Evolutionary conservation across 2,113 vertebrate species (phyloP), one percentile per base, ranked within the genome.

Genomic region (Taurulus bubalis): DNA sequence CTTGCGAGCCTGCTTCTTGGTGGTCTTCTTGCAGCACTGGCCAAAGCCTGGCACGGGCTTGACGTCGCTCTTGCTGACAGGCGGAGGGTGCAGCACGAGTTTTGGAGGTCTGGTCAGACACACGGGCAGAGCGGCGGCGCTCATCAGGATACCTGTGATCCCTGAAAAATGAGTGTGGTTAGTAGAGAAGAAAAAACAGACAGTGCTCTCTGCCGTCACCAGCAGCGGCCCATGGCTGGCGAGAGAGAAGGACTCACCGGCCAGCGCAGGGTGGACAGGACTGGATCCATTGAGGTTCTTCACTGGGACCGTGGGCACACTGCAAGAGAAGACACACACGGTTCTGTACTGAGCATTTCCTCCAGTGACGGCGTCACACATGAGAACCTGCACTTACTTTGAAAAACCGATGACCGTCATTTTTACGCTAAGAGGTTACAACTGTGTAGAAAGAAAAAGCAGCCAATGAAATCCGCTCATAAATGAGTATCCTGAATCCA

Each of bases 81-180:
- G 97, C 0, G 97, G 98, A 0, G 98, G 98, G 67, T 98, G 97
- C 53, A 98, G 95, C 76, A 97, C 95, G 56, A 97, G 93, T 87
- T 97, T 97, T 3, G 97, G 97, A 3, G 97, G 97, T 26, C 97
- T 93, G 11, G 97, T 99, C 83, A 99, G 96, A 80, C 97, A 99
- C 78, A 99, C 97, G 0, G 97, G 97, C 76, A 99, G 92, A 62
- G 96, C 97, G 0, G 97, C 98, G 0, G 97, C 97, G 0, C 97
- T 98, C 97, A 99, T 99, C 47, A 98, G 95, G 90, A 98, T 99
- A n/a, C 97, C 97, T 0, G 97, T 99, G 93, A 99, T 99, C 72
- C 97, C 97, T 98, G 90, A 32, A 59, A 59, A 85, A 32, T 3
- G 15, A 47, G 12, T 34, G 18, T 66, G 66, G 59, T 67, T 71